Conservation (phyloP, 2,113 vertebrate genomes). For the Bombycilla garrulus region DNA sequence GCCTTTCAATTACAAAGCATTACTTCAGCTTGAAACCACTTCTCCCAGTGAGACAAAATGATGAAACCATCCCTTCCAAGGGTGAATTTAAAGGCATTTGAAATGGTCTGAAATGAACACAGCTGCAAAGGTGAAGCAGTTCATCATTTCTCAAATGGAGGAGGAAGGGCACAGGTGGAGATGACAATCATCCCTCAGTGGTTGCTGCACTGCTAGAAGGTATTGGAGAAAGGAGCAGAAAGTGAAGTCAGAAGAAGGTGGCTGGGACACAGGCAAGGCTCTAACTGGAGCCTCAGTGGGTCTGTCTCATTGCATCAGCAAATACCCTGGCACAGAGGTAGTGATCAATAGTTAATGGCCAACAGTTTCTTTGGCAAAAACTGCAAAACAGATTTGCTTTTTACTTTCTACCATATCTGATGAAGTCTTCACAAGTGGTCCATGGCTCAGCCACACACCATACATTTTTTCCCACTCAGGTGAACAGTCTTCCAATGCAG, state of each 20-base stretch:
- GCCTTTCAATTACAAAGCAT: not conserved
- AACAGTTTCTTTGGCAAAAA: not conserved
- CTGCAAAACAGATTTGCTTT: not conserved
- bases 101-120: not conserved
- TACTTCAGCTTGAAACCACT: constrained; percentile 13
- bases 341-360: not conserved
- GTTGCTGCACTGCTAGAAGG: not conserved
- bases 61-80: not conserved
- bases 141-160: not conserved
- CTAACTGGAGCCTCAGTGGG: rapidly evolving
- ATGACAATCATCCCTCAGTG: not conserved
- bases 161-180: not conserved
- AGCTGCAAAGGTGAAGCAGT: not conserved
- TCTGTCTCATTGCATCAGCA: not conserved
- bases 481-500: not conserved
- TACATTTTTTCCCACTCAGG: not conserved
- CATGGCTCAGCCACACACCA: not conserved
- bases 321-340: not conserved
- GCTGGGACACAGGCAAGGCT: not conserved
- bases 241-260: not conserved
- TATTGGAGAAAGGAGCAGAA: not conserved
- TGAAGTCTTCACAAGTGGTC: not conserved
- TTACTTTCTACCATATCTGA: not conserved
- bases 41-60: not conserved
- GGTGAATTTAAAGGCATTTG: not conserved